Evolutionary conservation across 2,888 invertebrate species (phyloP), one percentile per base, ranked within the genome.

Genomic region (Volucella zonaria): DNA sequence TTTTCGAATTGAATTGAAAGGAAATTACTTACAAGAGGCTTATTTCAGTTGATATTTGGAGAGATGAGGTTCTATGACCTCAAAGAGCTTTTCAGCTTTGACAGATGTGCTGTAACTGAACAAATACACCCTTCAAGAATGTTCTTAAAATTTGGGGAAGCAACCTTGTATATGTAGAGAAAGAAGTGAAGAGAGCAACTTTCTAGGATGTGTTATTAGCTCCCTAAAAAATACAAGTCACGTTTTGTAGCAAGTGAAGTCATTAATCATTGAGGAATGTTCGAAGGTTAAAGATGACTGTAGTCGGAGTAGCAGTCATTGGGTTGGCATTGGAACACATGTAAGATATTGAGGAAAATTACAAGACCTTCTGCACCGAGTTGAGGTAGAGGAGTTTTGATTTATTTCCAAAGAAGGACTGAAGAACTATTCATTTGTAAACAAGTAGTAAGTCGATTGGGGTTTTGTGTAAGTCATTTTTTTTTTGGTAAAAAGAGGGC

Each of bases 221-320:
- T 42, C 15, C 43, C 11, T 31, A 23, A 67, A 54, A 67, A 43
- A 67, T 54, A 54, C 43, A 43, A 67, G 18, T 52, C 51, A 67
- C 67, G 52, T 67, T 67, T 14, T 14, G 10, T 15, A 43, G 10
- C 52, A 54, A 43, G 23, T 31, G 23, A 18, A 43, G 23, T 31
- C 67, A 67, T 67, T 67, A 67, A 67, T 67, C 67, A 67, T 54
- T 67, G 67, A n/a, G 18, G 67, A 14, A 66, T 52, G 54, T 52
- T 23, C n/a, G 14, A 9, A 23, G 9, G 43, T 23, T 11, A n/a
- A 14, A n/a, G 42, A 31, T n/a, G 52, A 0, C 43, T 67, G 52
- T 43, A 67, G 52, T 43, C 52, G 8, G 12, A 6, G 31, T 31
- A 31, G 31, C 31, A 31, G 31, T 4, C 31, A 1, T 6, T 31